These are phyloP conservation scores for Thymelicus acteon DNA, from an alignment of 2,888 invertebrate genomes.

Conservation along the genomic window DNA sequence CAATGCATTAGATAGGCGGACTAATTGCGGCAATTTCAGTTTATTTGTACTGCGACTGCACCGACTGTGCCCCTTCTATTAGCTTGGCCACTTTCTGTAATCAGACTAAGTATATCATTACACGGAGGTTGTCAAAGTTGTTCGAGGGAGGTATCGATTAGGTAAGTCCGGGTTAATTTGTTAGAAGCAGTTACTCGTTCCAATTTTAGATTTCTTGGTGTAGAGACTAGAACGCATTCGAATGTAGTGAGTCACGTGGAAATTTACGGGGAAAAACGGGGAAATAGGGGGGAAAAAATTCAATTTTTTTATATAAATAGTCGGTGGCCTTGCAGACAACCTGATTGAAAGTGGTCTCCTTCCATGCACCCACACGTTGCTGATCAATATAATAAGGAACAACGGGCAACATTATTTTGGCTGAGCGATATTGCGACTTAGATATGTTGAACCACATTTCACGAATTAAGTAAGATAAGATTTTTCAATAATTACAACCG, in stretches of 20 bases:
- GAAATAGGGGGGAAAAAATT: no score
- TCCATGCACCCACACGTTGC: no score
- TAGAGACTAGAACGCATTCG: not conserved
- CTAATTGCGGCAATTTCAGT: slow-evolving; percentile 76
- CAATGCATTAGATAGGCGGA: slow-evolving; percentile 76
- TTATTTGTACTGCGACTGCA: slow-evolving; percentile 74
- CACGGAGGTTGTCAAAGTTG: slow-evolving; percentile 36
- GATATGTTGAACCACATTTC: no score
- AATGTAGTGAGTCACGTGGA: not conserved
- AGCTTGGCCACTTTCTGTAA: slow-evolving; percentile 32
- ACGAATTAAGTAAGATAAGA: no score
- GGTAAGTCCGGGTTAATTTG: slow-evolving; percentile 29
- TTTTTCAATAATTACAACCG: no score
- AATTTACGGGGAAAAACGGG: not conserved
- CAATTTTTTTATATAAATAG: no score
- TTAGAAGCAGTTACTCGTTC: slow-evolving; percentile 1
- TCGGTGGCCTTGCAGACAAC: no score
- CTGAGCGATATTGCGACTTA: no score
- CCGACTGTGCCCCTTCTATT: slow-evolving; percentile 38
- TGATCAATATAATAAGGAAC: no score
- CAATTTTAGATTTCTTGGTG: slow-evolving; percentile 14
- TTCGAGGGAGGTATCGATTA: slow-evolving; percentile 31
- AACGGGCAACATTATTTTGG: no score
- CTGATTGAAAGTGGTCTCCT: no score
- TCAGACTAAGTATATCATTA: slow-evolving; percentile 37